Percentiles rank a stretch among this genome's conserved stretches.
phyloP scores from a whole-genome alignment of 2,888 invertebrate species.

The Trypoxylon attenuatum region DNA sequence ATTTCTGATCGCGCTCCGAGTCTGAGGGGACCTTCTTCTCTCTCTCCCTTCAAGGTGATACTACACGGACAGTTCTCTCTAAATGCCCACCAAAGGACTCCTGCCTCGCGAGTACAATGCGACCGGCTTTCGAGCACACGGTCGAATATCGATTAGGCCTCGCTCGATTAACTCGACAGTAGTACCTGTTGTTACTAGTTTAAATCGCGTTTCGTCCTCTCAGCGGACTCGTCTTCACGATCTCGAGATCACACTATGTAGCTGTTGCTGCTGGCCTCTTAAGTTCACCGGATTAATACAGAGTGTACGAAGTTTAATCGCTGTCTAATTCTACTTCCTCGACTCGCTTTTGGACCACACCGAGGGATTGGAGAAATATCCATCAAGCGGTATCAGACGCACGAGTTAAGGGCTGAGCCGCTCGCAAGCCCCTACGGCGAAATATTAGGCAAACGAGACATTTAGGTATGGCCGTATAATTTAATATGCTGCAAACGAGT shows the following conservation, averaged over 20 bases:
- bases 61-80: slow-evolving; percentile 21
- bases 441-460: slow-evolving; percentile 40
- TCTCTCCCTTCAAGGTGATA: slow-evolving; percentile 36
- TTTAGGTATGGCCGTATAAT: slow-evolving; percentile 49
- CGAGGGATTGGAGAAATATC: no score
- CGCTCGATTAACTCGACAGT: slow-evolving; percentile 11
- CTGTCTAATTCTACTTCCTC: no score
- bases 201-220: neutral
- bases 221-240: no score
- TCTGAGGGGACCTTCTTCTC: slow-evolving; percentile 34
- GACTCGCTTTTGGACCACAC: no score
- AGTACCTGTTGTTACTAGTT: slow-evolving; percentile 21
- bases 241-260: no score
- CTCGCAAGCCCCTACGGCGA: slow-evolving; percentile 13
- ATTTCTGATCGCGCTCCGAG: slow-evolving; percentile 52
- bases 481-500: slow-evolving; percentile 49
- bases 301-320: no score
- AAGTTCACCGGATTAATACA: no score
- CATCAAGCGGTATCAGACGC: no score
- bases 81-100: slow-evolving; percentile 24
- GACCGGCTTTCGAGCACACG: slow-evolving; percentile 7
- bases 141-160: slow-evolving; percentile 15
- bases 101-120: slow-evolving; percentile 12
- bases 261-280: no score
- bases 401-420: neutral